Conservation (phyloP, 2,888 invertebrate species). For the Dolomedes plantarius region DNA sequence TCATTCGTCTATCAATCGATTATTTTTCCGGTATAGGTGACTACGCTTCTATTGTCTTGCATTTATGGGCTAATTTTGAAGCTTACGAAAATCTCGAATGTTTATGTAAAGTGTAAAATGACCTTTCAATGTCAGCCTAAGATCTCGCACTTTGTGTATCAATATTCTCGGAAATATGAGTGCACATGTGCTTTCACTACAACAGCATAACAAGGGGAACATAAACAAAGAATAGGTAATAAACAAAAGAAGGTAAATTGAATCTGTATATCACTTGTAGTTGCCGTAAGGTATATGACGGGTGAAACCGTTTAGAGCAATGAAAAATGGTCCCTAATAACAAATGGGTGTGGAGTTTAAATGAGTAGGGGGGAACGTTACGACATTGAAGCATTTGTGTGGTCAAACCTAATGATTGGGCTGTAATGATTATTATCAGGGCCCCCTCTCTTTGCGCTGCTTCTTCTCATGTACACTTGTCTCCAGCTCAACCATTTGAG, state of each 20-base stretch:
- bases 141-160: too few species aligned
- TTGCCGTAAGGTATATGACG: neutral
- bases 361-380: slow-evolving; percentile 23
- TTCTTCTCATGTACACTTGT: neutral
- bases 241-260: neutral
- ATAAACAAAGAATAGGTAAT: too few species aligned
- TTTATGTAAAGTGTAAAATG: too few species aligned
- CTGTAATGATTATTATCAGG: neutral
- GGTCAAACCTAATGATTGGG: slow-evolving; percentile 62
- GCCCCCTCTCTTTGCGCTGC: neutral
- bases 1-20: too few species aligned
- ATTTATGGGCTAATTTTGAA: too few species aligned
- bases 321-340: slow-evolving; percentile 23
- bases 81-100: too few species aligned
- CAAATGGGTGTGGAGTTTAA: slow-evolving; percentile 65
- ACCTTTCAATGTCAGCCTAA: too few species aligned
- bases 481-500: neutral
- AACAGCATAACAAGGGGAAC: too few species aligned
- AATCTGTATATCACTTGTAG: neutral
- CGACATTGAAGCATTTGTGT: slow-evolving; percentile 48
- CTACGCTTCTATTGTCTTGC: too few species aligned
- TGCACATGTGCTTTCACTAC: too few species aligned
- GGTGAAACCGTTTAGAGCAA: slow-evolving; percentile 4
- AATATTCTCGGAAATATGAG: too few species aligned
- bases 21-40: too few species aligned